Evolutionary conservation across 2,797 vertebrate genomes (phyloP).

Genomic region (Oreochromis mossambicus): DNA sequence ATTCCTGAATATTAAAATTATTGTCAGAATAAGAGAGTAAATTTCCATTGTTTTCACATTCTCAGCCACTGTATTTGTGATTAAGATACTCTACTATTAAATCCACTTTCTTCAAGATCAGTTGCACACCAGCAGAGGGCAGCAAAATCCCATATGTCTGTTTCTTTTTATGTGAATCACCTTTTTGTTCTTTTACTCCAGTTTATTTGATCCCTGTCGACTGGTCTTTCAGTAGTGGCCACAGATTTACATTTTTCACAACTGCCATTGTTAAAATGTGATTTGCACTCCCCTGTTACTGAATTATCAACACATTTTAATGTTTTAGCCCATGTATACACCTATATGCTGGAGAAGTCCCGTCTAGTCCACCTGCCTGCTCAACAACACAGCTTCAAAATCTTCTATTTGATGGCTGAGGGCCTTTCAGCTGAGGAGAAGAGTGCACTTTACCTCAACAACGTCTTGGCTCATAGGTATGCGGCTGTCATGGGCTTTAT

Average conservation of each 20-base stretch:
- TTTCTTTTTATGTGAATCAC: neutral
- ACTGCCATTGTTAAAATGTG: neutral
- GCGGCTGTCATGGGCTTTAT: neutral
- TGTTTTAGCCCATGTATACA: constrained; percentile 81
- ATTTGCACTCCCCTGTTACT: neutral
- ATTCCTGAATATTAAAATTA: neutral
- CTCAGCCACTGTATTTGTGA: neutral
- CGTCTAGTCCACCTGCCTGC: constrained; percentile 77
- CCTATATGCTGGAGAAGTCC: constrained; percentile 92
- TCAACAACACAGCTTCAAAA: constrained; percentile 86
- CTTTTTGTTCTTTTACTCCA: constrained; percentile 16
- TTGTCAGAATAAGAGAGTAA: neutral
- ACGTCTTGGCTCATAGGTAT: constrained; percentile 83
- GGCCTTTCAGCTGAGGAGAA: constrained; percentile 88
- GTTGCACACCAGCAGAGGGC: constrained; percentile 61
- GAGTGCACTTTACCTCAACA: constrained; percentile 81
- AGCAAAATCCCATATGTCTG: constrained; percentile 23
- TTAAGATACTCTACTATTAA: neutral
- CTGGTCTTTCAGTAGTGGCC: neutral
- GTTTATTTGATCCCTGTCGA: neutral
- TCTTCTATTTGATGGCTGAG: constrained; percentile 91
- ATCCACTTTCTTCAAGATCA: neutral
- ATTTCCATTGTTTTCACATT: neutral
- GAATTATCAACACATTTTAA: neutral
- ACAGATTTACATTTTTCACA: neutral